Conservation (phyloP, 2,113 vertebrate species). For the Circaetus gallicus region DNA sequence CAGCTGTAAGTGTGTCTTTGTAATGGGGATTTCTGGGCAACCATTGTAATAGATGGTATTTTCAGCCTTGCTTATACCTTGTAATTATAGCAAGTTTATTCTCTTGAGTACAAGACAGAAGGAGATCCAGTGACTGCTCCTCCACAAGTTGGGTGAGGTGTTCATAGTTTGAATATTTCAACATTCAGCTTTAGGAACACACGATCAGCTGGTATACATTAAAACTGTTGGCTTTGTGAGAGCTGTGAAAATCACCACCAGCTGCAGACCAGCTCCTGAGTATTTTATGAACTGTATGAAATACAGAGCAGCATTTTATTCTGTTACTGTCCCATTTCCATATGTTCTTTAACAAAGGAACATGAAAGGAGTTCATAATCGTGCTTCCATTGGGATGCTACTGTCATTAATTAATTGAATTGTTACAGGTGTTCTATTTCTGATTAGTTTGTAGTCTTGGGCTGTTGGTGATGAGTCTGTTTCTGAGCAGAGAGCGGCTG, state of each 20-base stretch:
- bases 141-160: neutral
- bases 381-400: neutral
- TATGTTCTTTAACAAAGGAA: neutral
- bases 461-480: neutral
- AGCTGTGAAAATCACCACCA: neutral
- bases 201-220: neutral
- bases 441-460: neutral
- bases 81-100: neutral
- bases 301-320: neutral
- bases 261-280: neutral
- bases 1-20: neutral
- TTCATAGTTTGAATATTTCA: neutral
- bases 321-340: neutral
- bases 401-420: neutral
- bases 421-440: neutral
- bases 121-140: neutral
- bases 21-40: neutral
- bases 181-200: neutral
- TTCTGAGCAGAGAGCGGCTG: slow-evolving; percentile 73
- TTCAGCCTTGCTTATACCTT: neutral
- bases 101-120: neutral
- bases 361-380: neutral
- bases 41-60: neutral
- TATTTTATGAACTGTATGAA: neutral
- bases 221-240: neutral